Conservation (phyloP, 2,797 vertebrate genomes). For the Tokudaia tokunoshimensis region DNA sequence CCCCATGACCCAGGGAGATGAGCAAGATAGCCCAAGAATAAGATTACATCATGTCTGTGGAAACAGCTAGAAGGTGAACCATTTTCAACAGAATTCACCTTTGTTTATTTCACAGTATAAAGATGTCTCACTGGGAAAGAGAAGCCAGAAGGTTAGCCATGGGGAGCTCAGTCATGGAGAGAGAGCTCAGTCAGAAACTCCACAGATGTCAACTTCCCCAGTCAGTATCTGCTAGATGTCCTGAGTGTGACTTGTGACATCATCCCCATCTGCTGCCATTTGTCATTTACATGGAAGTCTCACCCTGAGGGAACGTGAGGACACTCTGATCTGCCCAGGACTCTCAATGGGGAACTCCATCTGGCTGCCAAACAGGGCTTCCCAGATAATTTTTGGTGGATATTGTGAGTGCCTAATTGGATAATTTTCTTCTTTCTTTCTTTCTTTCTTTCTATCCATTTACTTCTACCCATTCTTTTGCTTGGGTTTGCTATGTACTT, state of each 20-base stretch:
- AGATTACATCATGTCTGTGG: not conserved
- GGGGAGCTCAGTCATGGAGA: not conserved
- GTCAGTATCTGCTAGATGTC: not conserved
- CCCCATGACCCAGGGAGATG: not conserved
- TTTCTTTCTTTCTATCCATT: not conserved
- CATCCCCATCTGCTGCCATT: not conserved
- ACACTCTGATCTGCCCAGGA: not conserved
- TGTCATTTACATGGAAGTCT: not conserved
- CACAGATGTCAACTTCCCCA: not conserved
- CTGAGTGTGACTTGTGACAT: not conserved
- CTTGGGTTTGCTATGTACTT: not conserved
- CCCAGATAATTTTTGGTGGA: not conserved
- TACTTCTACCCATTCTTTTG: not conserved
- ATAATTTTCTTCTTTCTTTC: not conserved
- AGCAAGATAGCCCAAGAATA: not conserved
- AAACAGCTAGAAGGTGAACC: not conserved
- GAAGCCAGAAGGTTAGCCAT: accelerated
- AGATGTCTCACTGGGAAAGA: not conserved
- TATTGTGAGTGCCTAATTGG: not conserved
- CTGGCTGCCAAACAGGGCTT: not conserved
- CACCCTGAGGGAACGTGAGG: not conserved
- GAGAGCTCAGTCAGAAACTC: not conserved
- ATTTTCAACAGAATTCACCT: not conserved
- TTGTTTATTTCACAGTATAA: not conserved
- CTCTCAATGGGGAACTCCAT: not conserved